Evolutionary conservation across 2,888 invertebrate species (phyloP).

Genomic region (Herminia tarsipennalis): DNA sequence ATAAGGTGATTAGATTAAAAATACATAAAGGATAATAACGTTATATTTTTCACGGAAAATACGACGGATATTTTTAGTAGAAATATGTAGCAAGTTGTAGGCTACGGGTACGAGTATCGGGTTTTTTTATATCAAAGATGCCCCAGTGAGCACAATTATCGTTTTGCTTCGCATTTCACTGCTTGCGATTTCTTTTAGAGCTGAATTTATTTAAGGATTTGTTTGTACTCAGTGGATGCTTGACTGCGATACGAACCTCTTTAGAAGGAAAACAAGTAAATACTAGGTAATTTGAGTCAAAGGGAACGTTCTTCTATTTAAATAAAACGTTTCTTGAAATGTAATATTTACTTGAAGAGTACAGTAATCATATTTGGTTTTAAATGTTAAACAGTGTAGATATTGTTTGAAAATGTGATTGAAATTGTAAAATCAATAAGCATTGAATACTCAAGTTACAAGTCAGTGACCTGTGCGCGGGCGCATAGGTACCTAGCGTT

Average conservation of each 20-base stretch:
- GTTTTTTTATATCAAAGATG: constrained; percentile 17
- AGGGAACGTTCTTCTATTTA: too few relatives aligned
- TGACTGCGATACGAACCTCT: constrained; percentile 12
- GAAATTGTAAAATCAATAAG: neutral
- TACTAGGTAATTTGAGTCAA: neutral
- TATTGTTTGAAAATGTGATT: neutral
- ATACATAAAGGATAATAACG: too few relatives aligned
- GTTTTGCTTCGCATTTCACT: constrained; percentile 31
- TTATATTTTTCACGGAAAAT: too few relatives aligned
- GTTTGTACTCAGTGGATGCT: constrained; percentile 22
- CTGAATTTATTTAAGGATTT: constrained; percentile 22
- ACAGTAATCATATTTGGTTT: too few relatives aligned
- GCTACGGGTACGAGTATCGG: constrained; percentile 14
- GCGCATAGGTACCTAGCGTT: too few relatives aligned
- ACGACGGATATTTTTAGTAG: constrained; percentile 26
- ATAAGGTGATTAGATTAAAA: too few relatives aligned
- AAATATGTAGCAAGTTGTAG: constrained; percentile 16
- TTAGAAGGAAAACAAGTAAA: constrained; percentile 11
- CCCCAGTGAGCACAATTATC: constrained; percentile 11
- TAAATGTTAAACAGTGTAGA: too few relatives aligned
- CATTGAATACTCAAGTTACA: too few relatives aligned
- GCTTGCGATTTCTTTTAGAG: constrained; percentile 26
- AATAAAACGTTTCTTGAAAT: too few relatives aligned
- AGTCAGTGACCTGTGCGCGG: too few relatives aligned
- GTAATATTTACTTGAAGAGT: too few relatives aligned